phyloP scores from a whole-genome alignment of 2,888 invertebrate genomes.

The Rhamnusium bicolor region DNA sequence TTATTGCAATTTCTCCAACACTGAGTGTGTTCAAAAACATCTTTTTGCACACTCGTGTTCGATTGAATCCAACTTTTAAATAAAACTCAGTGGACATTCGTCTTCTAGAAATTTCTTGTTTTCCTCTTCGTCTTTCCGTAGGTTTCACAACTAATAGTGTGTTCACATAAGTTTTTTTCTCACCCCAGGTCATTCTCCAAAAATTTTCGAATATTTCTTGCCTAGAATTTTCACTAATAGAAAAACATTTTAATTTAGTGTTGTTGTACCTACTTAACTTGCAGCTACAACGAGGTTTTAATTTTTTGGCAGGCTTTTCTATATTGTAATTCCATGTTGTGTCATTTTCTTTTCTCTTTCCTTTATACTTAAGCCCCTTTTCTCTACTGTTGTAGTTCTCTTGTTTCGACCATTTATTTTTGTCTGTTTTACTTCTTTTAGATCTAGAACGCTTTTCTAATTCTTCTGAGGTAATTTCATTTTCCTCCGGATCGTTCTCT shows the following conservation, averaged over 20 bases:
- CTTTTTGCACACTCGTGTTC: constrained; percentile 39
- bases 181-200: constrained; percentile 15
- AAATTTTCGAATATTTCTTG: constrained; percentile 25
- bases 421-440: constrained; percentile 34
- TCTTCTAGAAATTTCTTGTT: constrained; percentile 33
- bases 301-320: constrained; percentile 17
- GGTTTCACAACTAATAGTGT: constrained; percentile 39
- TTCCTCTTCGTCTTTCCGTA: constrained; percentile 33
- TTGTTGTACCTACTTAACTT: not conserved
- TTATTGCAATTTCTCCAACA: constrained; percentile 17
- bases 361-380: constrained; percentile 26
- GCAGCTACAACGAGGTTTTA: constrained; percentile 27
- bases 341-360: constrained; percentile 25
- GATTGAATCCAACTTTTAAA: constrained; percentile 35
- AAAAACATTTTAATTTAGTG: constrained; percentile 29
- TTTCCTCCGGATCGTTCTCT: constrained; percentile 19
- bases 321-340: constrained; percentile 16
- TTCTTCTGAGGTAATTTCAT: constrained; percentile 3
- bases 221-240: constrained; percentile 31
- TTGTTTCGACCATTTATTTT: constrained; percentile 23
- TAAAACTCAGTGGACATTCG: constrained; percentile 37
- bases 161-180: constrained; percentile 22
- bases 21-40: constrained; percentile 26
- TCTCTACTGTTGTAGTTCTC: constrained; percentile 35
- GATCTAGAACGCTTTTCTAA: constrained; percentile 21